Conservation (phyloP, 1,140 invertebrate species). For the Chelonus insularis region DNA sequence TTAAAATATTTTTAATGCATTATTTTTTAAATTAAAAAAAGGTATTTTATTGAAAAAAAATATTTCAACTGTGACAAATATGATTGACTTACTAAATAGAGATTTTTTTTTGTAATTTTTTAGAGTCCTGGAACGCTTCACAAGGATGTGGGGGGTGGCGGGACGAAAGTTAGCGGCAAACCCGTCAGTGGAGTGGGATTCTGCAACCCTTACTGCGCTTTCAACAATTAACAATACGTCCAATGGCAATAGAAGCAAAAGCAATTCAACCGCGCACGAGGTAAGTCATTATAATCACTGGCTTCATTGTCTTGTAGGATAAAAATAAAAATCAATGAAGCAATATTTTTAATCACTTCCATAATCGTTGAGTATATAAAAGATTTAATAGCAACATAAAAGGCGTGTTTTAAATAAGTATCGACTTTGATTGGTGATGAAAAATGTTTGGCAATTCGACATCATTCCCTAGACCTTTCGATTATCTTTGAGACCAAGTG, state of each 20-base stretch:
- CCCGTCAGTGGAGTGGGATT: slow-evolving; percentile 54
- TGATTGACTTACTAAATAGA: too few species aligned
- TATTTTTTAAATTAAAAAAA: too few species aligned
- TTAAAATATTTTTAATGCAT: too few species aligned
- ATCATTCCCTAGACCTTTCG: slow-evolving; percentile 2
- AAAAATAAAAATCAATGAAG: neutral
- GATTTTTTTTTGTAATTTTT: slow-evolving; percentile 44
- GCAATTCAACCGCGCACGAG: slow-evolving; percentile 54
- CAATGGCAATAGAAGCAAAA: slow-evolving; percentile 53
- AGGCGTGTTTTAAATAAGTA: neutral
- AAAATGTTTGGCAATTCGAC: neutral
- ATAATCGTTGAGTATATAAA: neutral
- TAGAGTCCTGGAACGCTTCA: slow-evolving; percentile 60
- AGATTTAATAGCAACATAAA: neutral
- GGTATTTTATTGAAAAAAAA: too few species aligned
- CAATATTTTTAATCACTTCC: neutral
- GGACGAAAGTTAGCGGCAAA: slow-evolving; percentile 58
- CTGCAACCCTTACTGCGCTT: slow-evolving; percentile 56
- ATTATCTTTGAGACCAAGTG: neutral
- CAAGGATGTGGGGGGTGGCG: slow-evolving; percentile 58
- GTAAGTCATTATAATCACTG: slow-evolving; percentile 39
- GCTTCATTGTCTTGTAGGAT: neutral
- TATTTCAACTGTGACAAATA: too few species aligned
- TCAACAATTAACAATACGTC: slow-evolving; percentile 57
- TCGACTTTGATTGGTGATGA: neutral